Conservation (phyloP, 2,797 vertebrate genomes). For the Neosilurus hyrtlii region DNA sequence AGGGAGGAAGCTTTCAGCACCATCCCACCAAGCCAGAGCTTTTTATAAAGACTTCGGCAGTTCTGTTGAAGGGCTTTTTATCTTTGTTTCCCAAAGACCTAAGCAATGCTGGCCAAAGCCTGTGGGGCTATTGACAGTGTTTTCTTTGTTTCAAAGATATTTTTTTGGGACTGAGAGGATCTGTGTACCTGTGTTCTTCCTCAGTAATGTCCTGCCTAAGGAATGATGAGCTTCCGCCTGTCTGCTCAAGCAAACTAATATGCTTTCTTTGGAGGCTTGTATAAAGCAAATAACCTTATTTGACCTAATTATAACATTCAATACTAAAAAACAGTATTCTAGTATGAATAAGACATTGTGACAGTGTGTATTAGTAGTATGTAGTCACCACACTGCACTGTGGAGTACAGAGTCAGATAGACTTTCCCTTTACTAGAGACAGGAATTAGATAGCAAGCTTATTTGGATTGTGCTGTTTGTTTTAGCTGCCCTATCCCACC, state of each 20-base stretch:
- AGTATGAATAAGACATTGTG: neutral
- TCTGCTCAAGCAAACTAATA: neutral
- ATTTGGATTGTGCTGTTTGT: constrained; percentile 34
- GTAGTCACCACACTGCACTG: neutral
- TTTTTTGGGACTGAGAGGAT: constrained; percentile 16
- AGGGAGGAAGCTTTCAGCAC: constrained; percentile 43
- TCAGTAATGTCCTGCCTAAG: constrained; percentile 20
- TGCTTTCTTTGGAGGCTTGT: neutral
- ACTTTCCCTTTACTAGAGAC: neutral
- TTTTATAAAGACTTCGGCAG: constrained; percentile 14
- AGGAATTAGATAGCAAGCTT: constrained; percentile 22
- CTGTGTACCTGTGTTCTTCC: constrained; percentile 21
- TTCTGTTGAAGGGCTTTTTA: constrained; percentile 47
- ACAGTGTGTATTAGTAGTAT: neutral
- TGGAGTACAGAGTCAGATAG: neutral
- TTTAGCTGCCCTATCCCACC: constrained; percentile 38
- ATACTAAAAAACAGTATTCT: neutral
- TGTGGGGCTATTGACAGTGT: constrained; percentile 20
- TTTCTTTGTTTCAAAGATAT: constrained; percentile 34
- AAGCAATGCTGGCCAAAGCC: constrained; percentile 22
- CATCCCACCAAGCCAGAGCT: constrained; percentile 19
- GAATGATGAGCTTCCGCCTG: constrained; percentile 13
- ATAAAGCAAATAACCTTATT: neutral
- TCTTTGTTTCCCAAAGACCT: constrained; percentile 47
- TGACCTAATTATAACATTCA: neutral